Evolutionary conservation across 2,888 invertebrate species (phyloP).

Genomic region (Pelosia muscerda): DNA sequence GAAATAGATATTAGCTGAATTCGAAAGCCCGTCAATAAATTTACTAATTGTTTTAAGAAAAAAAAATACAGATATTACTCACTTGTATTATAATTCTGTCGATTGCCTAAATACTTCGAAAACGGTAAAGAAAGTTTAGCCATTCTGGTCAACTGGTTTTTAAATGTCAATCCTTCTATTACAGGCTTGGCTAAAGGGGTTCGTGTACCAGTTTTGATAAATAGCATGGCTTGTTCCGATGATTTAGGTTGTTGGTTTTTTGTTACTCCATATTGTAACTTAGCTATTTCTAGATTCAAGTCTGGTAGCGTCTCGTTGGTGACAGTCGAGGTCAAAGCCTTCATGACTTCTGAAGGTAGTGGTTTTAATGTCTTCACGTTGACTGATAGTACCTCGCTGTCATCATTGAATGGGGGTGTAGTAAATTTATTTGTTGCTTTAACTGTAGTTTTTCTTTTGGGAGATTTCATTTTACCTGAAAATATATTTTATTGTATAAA

Average conservation of each 20-base stretch:
- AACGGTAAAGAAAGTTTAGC: constrained; percentile 8
- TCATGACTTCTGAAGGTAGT: constrained; percentile 1
- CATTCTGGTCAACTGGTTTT: constrained; percentile 11
- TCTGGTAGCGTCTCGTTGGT: constrained; percentile 10
- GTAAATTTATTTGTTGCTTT: not conserved
- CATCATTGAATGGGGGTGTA: not conserved
- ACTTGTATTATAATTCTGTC: not conserved
- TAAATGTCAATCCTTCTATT: not conserved
- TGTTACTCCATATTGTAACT: constrained; percentile 1
- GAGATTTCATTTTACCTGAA: constrained; percentile 9
- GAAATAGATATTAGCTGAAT: too few relatives aligned
- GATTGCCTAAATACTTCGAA: not conserved
- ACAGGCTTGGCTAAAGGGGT: not conserved
- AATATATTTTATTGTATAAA: not conserved
- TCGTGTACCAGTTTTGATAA: not conserved
- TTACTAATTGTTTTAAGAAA: too few relatives aligned
- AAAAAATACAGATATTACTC: not conserved
- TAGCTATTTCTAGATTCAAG: constrained; percentile 16
- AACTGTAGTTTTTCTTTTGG: not conserved
- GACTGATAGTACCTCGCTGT: not conserved
- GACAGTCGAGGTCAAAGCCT: not conserved
- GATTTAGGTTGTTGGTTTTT: not conserved
- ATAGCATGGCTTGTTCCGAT: not conserved
- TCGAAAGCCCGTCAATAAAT: too few relatives aligned
- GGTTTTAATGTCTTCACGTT: constrained; percentile 7